Percentiles rank a stretch among this genome's conserved stretches.
Conservation (phyloP, 2,113 vertebrate genomes). For the Sphaerodactylus townsendi region DNA sequence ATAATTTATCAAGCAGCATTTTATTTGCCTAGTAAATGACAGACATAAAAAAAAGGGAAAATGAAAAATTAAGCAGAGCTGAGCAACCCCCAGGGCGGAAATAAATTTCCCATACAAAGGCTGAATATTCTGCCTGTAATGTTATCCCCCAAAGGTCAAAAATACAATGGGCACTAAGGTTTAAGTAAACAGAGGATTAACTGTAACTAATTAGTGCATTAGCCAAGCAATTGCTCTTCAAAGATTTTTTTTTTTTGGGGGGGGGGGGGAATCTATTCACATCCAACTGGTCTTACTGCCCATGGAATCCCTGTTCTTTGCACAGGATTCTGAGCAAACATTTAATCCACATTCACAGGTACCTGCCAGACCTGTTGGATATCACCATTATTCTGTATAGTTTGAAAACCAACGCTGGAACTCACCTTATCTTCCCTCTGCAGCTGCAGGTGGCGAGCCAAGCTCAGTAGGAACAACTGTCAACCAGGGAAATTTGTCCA, state of each 20-base stretch:
- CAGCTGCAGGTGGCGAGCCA: background rate
- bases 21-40: background rate
- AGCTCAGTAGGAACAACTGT: background rate
- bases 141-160: background rate
- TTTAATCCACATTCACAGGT: background rate
- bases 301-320: background rate
- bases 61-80: background rate
- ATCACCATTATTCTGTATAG: background rate
- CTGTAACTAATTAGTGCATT: background rate
- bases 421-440: background rate
- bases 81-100: background rate
- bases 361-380: background rate
- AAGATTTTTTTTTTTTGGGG: background rate
- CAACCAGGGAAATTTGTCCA: background rate
- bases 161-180: background rate
- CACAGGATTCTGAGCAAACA: background rate
- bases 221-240: background rate
- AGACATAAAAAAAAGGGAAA: background rate
- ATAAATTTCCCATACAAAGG: background rate
- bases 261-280: background rate
- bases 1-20: constrained; percentile 11
- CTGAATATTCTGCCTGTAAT: background rate
- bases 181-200: background rate
- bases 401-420: background rate
- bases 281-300: background rate